Base-by-base conservation (phyloP, 1,140 invertebrate genomes). In the Elysia chlorotica region DNA sequence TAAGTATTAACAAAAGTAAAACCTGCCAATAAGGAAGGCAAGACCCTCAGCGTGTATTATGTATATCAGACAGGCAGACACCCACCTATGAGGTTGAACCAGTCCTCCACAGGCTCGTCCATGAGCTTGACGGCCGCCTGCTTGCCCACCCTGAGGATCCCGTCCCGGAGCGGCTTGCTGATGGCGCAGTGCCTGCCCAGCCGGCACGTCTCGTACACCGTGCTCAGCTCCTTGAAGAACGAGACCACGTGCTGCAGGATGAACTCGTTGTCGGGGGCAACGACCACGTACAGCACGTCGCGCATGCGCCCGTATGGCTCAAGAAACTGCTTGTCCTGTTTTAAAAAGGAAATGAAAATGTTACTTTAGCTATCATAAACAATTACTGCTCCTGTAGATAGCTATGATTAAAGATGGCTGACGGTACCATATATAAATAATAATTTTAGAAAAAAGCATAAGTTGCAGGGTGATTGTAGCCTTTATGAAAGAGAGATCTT, bases 261-360 rank as follows among this genome's bases (percentile, higher is more conserved):
- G 67, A 92, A 92, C 65, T 96, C 95, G 82, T 92, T 94, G 81
- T 99, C 97, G 0, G 98, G 97, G 23, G 95, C 92, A 0, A 99
- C 90, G 5, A 98, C 95, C 36, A 99, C 90, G 83, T 99, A 99
- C 3, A 95, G 95, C 2, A 99, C 92, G 84, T 99, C 96, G 31
- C 96, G 90, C 0, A 93, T 90, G 81, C 95, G 95, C 6, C 96
- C 93, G 85, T 97, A 99, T 0, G 98, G 98, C 85, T 99, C 96
- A 2, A 99, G 87, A 0, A 95, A 88, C 1, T 98, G 89, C 81
- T 96, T 95, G 85, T 99, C 96, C 89, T 89, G 80, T 62, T 82
- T n/a, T n/a, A n/a, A n/a, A n/a, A n/a, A n/a, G n/a, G n/a, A n/a
- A n/a, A n/a, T n/a, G n/a, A n/a, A n/a, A n/a, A n/a, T n/a, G n/a